These are phyloP conservation scores for Coregonus sp. DNA, from an alignment of 2,797 vertebrate genomes.

Conservation along the genomic window DNA sequence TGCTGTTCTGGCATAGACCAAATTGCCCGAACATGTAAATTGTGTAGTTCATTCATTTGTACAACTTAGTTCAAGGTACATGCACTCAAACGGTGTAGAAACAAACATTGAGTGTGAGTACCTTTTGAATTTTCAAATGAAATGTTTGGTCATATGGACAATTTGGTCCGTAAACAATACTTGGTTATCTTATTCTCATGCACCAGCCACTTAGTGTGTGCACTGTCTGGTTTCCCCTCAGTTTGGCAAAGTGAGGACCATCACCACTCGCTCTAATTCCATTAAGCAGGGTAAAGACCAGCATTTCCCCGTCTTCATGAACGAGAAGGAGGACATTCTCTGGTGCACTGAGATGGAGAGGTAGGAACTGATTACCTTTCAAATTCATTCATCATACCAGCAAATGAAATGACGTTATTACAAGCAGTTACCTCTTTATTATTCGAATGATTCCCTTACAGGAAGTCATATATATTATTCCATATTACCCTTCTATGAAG, in stretches of 20 bases:
- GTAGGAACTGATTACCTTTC: constrained; percentile 63
- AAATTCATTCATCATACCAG: background rate
- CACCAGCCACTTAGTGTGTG: background rate
- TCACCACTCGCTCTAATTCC: constrained; percentile 98
- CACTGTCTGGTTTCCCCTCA: constrained; percentile 47
- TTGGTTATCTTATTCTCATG: background rate
- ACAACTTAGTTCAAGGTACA: background rate
- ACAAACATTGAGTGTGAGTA: background rate
- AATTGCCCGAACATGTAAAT: background rate
- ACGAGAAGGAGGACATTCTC: constrained; percentile 96
- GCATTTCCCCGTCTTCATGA: constrained; percentile 98
- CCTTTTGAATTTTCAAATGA: background rate
- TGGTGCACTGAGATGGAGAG: constrained; percentile 99
- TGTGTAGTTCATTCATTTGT: background rate
- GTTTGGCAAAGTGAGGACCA: constrained; percentile 98
- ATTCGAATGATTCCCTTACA: background rate
- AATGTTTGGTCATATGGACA: background rate
- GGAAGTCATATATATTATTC: background rate
- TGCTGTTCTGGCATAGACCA: background rate
- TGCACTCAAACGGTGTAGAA: background rate
- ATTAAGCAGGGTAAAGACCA: constrained; percentile 99
- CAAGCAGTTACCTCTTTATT: background rate
- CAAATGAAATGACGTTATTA: background rate
- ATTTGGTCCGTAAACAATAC: background rate
- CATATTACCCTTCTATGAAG: background rate